Conservation (phyloP, 2,113 vertebrate genomes). For the Camarhynchus parvulus region DNA sequence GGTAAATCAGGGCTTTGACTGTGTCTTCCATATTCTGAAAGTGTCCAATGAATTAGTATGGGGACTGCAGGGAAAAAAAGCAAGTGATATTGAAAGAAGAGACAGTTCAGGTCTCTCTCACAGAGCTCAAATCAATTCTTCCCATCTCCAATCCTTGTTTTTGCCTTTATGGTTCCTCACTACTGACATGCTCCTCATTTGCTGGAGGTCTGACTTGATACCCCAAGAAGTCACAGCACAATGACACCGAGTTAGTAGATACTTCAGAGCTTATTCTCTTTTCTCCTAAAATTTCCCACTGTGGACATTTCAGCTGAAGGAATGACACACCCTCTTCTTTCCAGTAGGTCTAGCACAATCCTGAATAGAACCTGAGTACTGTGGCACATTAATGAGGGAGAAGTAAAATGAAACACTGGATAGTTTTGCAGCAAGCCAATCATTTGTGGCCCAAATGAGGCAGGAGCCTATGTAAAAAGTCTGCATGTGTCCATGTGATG, state of each 20-base stretch:
- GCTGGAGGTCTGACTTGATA: not conserved
- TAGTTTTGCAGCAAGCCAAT: not conserved
- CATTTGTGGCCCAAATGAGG: not conserved
- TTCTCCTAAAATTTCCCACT: not conserved
- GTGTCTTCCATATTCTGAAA: not conserved
- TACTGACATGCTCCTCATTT: accelerated
- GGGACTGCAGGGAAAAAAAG: not conserved
- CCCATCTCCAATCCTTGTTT: not conserved
- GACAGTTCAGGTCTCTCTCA: not conserved
- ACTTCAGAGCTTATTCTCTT: not conserved
- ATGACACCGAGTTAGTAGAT: too few species aligned
- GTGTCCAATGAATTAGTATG: not conserved
- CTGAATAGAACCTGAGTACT: not conserved
- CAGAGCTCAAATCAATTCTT: not conserved
- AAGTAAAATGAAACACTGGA: not conserved
- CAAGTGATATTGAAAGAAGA: not conserved
- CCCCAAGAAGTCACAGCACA: not conserved
- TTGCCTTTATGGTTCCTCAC: not conserved
- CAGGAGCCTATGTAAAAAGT: not conserved
- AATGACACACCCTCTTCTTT: not conserved
- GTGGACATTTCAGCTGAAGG: not conserved
- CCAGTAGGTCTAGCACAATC: not conserved
- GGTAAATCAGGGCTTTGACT: not conserved
- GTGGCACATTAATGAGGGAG: not conserved
- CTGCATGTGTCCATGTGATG: not conserved